Base-by-base conservation (phyloP, 2,888 invertebrate genomes). In the Amiota minor region DNA sequence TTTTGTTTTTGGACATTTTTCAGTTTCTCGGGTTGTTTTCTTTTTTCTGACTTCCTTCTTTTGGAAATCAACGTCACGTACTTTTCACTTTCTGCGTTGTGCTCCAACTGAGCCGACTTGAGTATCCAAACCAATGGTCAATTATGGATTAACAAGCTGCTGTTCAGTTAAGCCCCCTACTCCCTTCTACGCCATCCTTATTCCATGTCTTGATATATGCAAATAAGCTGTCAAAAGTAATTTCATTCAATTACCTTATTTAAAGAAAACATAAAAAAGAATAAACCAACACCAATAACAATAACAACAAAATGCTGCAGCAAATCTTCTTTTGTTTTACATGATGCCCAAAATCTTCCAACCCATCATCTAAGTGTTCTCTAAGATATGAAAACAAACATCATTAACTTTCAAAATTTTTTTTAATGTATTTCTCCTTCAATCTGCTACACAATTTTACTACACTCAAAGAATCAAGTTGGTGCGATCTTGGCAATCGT, bases 231-330 rank as follows among this genome's bases (percentile, higher is more conserved):
- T 83, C 83, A 83, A 83, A 85, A 83, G 85, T 83, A 85, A 83
- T 85, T 83, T 85, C 82, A 83, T 85, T 83, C 85, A 83, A 83
- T 83, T 85, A 83, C 83, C 85, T 83, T 84, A 84, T 83, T 83
- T 83, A 83, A 79, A 65, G 56, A 72, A 65, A 45, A 76, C 74
- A 59, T 67, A 69, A 71, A 49, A 50, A 46, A 72, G 59, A 72
- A 71, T 53, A 64, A 23, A 75, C 64, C 68, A 76, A 20, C 61
- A 75, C 8, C 69, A 59, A 53, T 71, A 77, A 77, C 70, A 76
- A 79, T 79, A 35, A 35, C 35, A 35, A 35, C 35, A 35, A 35
- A 35, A 35, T 35, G 35, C 35, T 35, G 35, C 35, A 3, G 35
- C 35, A 35, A 35, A 35, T 35, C 6, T 35, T 35, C 35, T 35